These are phyloP conservation scores for Cryptoleucopteryx plumbea DNA, from an alignment of 2,113 vertebrate species.

Conservation along the genomic window DNA sequence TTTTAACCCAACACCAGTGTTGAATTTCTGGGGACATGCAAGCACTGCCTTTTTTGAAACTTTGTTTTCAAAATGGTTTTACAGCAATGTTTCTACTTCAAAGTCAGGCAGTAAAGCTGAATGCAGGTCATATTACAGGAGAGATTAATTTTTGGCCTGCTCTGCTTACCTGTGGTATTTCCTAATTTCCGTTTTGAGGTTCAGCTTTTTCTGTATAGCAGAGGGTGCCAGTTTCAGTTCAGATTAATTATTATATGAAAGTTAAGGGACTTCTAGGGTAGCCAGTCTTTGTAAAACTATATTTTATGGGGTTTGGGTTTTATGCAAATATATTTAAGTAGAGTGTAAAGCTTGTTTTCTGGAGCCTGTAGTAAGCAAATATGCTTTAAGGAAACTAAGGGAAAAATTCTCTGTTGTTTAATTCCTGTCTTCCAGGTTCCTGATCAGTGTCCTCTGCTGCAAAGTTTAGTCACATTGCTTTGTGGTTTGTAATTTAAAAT, in stretches of 20 bases:
- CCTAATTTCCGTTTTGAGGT: not conserved
- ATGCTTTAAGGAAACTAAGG: not conserved
- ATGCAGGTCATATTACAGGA: accelerated
- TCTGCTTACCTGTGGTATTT: not conserved
- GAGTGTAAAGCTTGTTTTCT: not conserved
- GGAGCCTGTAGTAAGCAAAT: not conserved
- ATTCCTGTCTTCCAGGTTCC: not conserved
- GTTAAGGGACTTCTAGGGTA: not conserved
- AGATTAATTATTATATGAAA: not conserved
- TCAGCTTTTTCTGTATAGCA: not conserved
- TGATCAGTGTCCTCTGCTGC: not conserved
- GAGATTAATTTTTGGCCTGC: not conserved
- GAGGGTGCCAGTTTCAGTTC: not conserved
- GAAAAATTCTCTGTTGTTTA: not conserved
- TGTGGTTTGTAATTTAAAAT: not conserved
- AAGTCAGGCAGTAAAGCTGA: not conserved
- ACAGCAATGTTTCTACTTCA: not conserved
- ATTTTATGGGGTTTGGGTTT: not conserved
- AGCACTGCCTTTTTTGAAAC: not conserved
- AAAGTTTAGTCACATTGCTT: not conserved
- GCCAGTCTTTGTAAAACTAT: not conserved
- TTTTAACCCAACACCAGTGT: not conserved
- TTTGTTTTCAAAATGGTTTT: not conserved
- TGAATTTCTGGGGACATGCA: not conserved
- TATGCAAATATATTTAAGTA: not conserved